Base-by-base conservation (phyloP, 2,888 invertebrate species). In the Aradus depressus region DNA sequence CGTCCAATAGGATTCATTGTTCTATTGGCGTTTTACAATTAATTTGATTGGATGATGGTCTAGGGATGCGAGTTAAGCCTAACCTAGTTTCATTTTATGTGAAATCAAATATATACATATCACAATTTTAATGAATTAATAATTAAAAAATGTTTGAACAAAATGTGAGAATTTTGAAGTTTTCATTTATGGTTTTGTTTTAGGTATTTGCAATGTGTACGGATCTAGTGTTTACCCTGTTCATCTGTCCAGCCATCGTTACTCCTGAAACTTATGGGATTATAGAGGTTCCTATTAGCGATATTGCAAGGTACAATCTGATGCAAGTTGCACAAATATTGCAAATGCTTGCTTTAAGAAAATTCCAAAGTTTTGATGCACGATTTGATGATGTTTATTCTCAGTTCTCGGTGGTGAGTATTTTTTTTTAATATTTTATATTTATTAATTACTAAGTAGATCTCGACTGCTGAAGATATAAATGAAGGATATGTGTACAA, bases 201-300 rank as follows among this genome's bases (percentile, higher is more conserved):
- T 55, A 64, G 63, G 61, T 64, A n/a, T 62, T 56, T 54, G 77
- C 79, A 0, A 82, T 96, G 61, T 88, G 91, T 65, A 88, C 89
- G 1, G 96, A 98, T 65, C 73, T 98, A 52, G 84, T 97, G 22
- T 84, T 97, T 65, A 88, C 88, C 8, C 79, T 87, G 65, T 92
- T 95, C 66, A 84, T 98, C 53, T 97, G 96, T 64, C 95, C 95
- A 2, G 96, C 95, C 0, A 88, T 98, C 49, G 85, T 93, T 43
- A 91, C 91, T 71, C 97, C 97, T 0, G 96, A 96, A 66, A 84
- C 90, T 1, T 84, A 91, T 68, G 96, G 95, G 14, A 85, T 97
- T 48, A 86, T 86, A 3, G 95, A 95, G 64, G 84, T 88, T 1
- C 89, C 92, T 5, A 86, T 97, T 50, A 89, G 89, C 35, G 84